Base-by-base conservation (phyloP, 2,113 vertebrate genomes). In the Suncus etruscus region DNA sequence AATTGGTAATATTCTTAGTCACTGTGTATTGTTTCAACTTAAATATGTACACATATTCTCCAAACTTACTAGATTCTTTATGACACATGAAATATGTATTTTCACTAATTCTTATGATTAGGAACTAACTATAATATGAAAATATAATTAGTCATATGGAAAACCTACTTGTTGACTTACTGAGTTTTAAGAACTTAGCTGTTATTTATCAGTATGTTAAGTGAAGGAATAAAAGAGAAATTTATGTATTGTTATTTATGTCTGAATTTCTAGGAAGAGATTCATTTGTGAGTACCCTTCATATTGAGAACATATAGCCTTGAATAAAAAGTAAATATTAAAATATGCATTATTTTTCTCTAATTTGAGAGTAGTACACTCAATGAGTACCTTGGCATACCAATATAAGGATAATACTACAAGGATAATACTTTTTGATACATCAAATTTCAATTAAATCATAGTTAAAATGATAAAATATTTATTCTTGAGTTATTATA, bases 1-100 rank as follows among this genome's bases (percentile, higher is more conserved):
- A 94, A 95, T 94, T 96, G 83, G 86, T 87, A 82, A 95, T 92
- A 89, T 91, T 95, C 93, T 92, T n/a, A 93, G 86, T 91, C 66
- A 78, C 66, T 81, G 78, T 91, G 73, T 95, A 87, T 94, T 89
- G 45, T 92, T 95, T 91, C 92, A 92, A 47, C 10, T 90, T 91
- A 95, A 95, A 54, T 92, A 72, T 94, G 94, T 83, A 81, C 70
- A 68, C 32, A 47, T 91, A 94, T 90, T 70, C 76, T 50, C 31
- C 20, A 92, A 69, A 81, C 69, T 83, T 86, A 90, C n/a, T 58
- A 85, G 47, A 96, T 95, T 70, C 91, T 83, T 87, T 92, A 91
- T 82, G 84, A 85, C 81, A 93, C 45, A 87, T 91, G 90, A 94
- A 96, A 87, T 63, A 63, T 76, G 47, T 39, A 91, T 94, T 91